These are phyloP conservation scores for Sympetrum striolatum DNA, from an alignment of 2,888 invertebrate species.

Conservation along the genomic window DNA sequence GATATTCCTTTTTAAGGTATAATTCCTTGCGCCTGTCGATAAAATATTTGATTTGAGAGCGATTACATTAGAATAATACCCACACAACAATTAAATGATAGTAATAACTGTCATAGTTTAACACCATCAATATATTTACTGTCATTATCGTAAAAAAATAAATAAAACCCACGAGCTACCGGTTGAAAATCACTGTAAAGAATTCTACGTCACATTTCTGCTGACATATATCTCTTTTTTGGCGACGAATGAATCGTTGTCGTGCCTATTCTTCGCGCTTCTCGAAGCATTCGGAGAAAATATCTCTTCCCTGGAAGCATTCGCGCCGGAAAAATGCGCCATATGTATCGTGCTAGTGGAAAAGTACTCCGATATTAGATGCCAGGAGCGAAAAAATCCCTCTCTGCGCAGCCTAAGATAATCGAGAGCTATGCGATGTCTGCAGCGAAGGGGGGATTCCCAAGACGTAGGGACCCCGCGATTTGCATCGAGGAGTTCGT, in stretches of 20 bases:
- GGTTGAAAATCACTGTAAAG: not conserved
- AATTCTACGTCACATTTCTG: not conserved
- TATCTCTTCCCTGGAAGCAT: not conserved
- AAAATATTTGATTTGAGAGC: too few species aligned
- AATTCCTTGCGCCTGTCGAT: too few species aligned
- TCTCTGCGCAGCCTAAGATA: not conserved
- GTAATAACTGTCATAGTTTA: too few species aligned
- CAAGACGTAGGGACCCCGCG: too few species aligned
- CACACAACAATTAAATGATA: too few species aligned
- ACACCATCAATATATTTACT: too few species aligned
- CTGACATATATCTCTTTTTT: not conserved
- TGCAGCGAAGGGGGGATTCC: too few species aligned
- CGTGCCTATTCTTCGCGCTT: not conserved
- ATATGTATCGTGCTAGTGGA: not conserved
- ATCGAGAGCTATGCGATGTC: not conserved
- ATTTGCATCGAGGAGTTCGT: too few species aligned
- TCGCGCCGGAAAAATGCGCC: not conserved
- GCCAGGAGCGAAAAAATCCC: not conserved
- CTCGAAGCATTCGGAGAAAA: not conserved
- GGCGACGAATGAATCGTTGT: not conserved
- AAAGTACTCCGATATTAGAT: not conserved
- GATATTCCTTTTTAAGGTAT: too few species aligned
- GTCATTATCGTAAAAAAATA: too few species aligned
- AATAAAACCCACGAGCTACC: not conserved
- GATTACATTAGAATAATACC: too few species aligned